Conservation (phyloP, 2,888 invertebrate species). For the Phyto melanocephala region DNA sequence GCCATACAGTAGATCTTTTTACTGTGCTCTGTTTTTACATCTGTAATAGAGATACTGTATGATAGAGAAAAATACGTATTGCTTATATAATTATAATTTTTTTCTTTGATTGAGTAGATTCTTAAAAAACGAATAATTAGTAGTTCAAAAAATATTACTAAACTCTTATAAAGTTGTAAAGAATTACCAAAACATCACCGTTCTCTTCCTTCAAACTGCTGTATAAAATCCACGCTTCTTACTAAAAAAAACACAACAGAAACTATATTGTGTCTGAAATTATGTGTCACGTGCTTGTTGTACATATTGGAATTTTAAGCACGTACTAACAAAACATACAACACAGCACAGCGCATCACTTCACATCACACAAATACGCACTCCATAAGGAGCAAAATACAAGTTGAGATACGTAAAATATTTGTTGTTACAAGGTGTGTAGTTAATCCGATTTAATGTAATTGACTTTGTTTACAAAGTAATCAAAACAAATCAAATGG, state of each 20-base stretch:
- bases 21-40: no score
- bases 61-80: no score
- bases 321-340: conserved; percentile 18
- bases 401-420: not conserved
- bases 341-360: no score
- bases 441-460: conserved; percentile 73
- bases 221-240: not conserved
- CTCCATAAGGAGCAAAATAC: not conserved
- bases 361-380: not conserved
- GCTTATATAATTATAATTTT: no score
- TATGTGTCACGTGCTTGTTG: conserved; percentile 51
- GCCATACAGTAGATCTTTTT: no score
- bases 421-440: conserved; percentile 27
- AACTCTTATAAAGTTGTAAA: not conserved
- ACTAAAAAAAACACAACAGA: not conserved
- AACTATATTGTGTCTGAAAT: not conserved
- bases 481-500: conserved; percentile 31
- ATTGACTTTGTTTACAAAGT: conserved; percentile 69
- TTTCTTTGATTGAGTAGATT: no score
- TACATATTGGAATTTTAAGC: conserved; percentile 68
- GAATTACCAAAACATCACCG: not conserved
- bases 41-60: no score
- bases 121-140: no score
- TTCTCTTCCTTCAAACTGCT: not conserved
- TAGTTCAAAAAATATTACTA: no score